A percentile compares a stretch with the other conserved stretches of the same genome.
Evolutionary conservation across 2,797 vertebrate genomes (phyloP).

Genomic region (Acanthurus leucopareius): DNA sequence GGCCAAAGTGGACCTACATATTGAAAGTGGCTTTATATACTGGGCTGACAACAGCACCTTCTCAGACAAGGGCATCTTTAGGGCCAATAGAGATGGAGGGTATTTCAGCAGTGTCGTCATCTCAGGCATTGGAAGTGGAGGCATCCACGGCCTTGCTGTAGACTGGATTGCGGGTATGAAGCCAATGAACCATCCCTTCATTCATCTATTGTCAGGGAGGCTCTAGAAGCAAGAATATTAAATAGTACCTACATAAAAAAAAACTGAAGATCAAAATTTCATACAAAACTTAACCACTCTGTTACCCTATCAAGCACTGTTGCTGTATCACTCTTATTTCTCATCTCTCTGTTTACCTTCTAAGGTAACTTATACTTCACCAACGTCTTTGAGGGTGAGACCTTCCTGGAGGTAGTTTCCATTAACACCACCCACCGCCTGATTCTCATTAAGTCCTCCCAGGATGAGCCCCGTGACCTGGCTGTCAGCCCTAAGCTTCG

Average conservation of each 20-base stretch:
- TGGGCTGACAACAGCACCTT: constrained; percentile 80
- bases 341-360: constrained; percentile 20
- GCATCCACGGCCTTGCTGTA: constrained; percentile 91
- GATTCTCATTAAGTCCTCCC: constrained; percentile 89
- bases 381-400: constrained; percentile 90
- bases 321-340: neutral
- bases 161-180: constrained; percentile 93
- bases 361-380: constrained; percentile 96
- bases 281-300: neutral
- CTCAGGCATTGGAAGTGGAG: constrained; percentile 88
- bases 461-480: constrained; percentile 90
- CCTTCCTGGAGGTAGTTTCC: constrained; percentile 90
- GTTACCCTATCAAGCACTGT: neutral
- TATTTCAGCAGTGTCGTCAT: constrained; percentile 78
- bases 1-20: constrained; percentile 77
- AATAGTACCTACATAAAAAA: neutral
- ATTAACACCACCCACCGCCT: constrained; percentile 91
- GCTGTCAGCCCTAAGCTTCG: constrained; percentile 92
- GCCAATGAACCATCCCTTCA: neutral
- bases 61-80: constrained; percentile 75
- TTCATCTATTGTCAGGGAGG: neutral
- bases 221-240: neutral
- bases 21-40: constrained; percentile 81
- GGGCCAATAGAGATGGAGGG: constrained; percentile 78
- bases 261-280: neutral